phyloP scores from a whole-genome alignment of 2,888 invertebrate genomes.

The Entomobrya multifasciata region DNA sequence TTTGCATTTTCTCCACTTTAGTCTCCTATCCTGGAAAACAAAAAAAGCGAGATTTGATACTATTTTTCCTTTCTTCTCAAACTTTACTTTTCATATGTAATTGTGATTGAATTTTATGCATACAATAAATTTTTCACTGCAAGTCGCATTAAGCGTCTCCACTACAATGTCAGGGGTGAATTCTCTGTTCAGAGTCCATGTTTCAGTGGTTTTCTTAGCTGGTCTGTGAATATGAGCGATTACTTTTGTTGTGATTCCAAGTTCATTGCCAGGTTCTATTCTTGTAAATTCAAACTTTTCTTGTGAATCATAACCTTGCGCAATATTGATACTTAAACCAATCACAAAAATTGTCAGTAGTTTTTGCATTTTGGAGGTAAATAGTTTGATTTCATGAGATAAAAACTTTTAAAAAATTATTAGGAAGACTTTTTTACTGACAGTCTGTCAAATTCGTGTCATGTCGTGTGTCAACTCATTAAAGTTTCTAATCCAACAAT shows the following conservation, averaged over 20 bases:
- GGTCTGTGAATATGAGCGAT: slow-evolving; percentile 56
- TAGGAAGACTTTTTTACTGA: no score
- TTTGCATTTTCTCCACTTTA: slow-evolving; percentile 48
- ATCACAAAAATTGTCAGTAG: not conserved
- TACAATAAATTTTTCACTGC: slow-evolving; percentile 30
- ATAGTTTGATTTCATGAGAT: no score
- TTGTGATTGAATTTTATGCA: not conserved
- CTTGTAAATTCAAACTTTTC: slow-evolving; percentile 42
- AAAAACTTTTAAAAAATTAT: no score
- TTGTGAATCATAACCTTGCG: not conserved
- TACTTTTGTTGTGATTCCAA: slow-evolving; percentile 48
- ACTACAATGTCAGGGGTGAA: slow-evolving; percentile 36
- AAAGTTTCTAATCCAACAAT: no score
- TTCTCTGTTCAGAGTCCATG: slow-evolving; percentile 41
- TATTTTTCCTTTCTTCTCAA: no score
- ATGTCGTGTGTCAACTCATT: no score
- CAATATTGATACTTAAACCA: not conserved
- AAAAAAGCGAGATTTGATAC: not conserved
- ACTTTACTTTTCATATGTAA: no score
- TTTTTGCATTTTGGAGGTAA: not conserved
- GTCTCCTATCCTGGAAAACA: slow-evolving; percentile 22
- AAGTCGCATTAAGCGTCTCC: not conserved
- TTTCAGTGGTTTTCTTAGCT: slow-evolving; percentile 19
- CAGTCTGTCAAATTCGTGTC: no score
- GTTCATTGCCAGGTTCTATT: slow-evolving; percentile 46